Conservation (phyloP, 1,140 invertebrate species). For the Rhynchophorus ferrugineus region DNA sequence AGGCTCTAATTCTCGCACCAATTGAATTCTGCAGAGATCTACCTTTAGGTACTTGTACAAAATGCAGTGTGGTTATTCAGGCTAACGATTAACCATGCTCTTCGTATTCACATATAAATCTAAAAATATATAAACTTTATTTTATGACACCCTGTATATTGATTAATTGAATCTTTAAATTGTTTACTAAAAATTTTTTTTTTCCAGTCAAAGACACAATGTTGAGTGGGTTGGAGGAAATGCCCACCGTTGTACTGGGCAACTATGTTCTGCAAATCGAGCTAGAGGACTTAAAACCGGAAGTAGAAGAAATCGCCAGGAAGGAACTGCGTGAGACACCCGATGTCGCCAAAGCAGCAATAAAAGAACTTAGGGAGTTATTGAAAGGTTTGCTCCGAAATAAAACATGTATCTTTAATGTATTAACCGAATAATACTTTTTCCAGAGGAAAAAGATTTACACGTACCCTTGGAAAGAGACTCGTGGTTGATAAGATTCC, state of each 20-base stretch:
- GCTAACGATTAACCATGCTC: conserved; percentile 1
- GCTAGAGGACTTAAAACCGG: conserved; percentile 50
- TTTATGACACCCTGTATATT: not conserved
- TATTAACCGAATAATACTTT: conserved; percentile 1
- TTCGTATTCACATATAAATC: no score
- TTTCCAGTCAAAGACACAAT: conserved; percentile 55
- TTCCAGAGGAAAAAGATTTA: conserved; percentile 62
- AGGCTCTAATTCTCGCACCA: no score
- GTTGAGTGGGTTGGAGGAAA: conserved; percentile 56
- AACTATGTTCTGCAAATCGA: conserved; percentile 62
- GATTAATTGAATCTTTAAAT: no score
- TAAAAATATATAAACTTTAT: not conserved
- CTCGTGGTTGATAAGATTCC: conserved; percentile 63
- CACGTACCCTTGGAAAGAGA: conserved; percentile 62
- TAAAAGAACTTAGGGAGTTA: conserved; percentile 54
- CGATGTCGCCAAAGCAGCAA: conserved; percentile 54
- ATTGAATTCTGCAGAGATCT: no score
- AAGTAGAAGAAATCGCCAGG: conserved; percentile 60
- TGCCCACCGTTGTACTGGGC: conserved; percentile 60
- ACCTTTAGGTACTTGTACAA: no score
- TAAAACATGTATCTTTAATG: not conserved
- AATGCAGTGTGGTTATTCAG: no score
- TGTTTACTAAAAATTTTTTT: no score
- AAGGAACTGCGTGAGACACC: conserved; percentile 65
- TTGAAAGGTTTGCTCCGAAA: conserved; percentile 47